These are phyloP conservation scores for Stratiomys singularior DNA, from an alignment of 2,888 invertebrate species.

Conservation along the genomic window DNA sequence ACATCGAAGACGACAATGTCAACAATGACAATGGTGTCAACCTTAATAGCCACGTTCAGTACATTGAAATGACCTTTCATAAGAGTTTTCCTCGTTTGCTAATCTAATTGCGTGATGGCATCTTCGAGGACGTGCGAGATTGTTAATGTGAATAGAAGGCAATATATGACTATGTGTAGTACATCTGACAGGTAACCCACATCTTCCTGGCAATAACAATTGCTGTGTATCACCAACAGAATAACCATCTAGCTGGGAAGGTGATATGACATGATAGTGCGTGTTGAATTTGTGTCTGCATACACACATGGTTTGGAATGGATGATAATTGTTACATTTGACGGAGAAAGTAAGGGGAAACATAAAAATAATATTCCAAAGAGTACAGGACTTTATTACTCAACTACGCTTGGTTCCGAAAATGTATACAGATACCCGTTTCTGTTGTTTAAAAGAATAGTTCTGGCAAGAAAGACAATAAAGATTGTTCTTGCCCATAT, in stretches of 20 bases:
- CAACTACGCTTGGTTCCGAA: too few species aligned
- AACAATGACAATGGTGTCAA: background rate
- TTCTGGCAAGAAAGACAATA: too few species aligned
- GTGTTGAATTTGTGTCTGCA: too few species aligned
- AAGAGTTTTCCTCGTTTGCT: constrained; percentile 28
- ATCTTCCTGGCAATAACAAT: background rate
- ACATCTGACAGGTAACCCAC: background rate
- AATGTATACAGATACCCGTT: too few species aligned
- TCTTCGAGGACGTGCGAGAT: constrained; percentile 7
- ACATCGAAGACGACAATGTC: too few species aligned
- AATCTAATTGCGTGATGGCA: constrained; percentile 41
- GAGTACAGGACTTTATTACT: too few species aligned
- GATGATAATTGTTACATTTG: background rate
- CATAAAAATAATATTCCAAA: too few species aligned
- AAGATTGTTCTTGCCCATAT: too few species aligned
- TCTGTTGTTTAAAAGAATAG: too few species aligned
- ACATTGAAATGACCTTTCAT: constrained; percentile 37
- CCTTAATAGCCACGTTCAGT: background rate
- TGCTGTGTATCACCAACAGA: background rate
- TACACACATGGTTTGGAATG: too few species aligned
- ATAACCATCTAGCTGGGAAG: background rate
- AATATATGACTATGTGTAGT: background rate
- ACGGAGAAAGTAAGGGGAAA: background rate
- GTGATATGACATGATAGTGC: constrained; percentile 3
- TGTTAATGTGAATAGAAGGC: background rate